Percentiles rank a stretch among this genome's conserved stretches.
Evolutionary conservation across 2,113 vertebrate species (phyloP).

Genomic region (Corythornis madagascariensis): DNA sequence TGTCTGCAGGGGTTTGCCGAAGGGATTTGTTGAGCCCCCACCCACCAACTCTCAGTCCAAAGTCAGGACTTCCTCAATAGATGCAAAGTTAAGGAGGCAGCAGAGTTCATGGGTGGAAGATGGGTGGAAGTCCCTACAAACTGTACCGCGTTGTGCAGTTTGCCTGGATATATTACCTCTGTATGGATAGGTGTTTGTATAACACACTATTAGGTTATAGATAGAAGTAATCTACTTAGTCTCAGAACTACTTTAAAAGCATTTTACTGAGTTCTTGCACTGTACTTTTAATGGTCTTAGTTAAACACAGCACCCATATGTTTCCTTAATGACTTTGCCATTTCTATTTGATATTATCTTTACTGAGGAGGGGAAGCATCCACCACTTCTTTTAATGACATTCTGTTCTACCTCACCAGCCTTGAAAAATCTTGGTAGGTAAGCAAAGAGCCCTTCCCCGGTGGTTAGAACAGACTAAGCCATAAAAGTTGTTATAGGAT

Average conservation of each 20-base stretch:
- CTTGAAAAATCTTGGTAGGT: not conserved
- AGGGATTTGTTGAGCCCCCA: not conserved
- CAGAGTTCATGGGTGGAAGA: not conserved
- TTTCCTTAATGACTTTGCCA: not conserved
- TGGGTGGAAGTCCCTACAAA: accelerated
- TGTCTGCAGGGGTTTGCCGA: not conserved
- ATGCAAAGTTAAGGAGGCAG: not conserved
- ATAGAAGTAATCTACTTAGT: not conserved
- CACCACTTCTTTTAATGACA: not conserved
- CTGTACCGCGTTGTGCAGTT: not conserved
- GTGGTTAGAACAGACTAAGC: not conserved
- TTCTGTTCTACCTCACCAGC: not conserved
- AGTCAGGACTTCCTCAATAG: not conserved
- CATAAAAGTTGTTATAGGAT: not conserved
- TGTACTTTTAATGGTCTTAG: not conserved
- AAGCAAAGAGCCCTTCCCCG: not conserved
- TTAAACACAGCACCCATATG: not conserved
- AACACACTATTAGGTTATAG: not conserved
- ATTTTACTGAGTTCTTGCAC: not conserved
- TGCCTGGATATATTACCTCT: not conserved
- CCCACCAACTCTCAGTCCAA: not conserved
- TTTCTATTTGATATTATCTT: not conserved
- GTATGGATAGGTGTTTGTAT: not conserved
- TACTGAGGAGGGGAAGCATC: not conserved
- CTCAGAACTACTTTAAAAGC: not conserved